phyloP scores from a whole-genome alignment of 2,797 vertebrate genomes.

The Megaceryle alcyon region DNA sequence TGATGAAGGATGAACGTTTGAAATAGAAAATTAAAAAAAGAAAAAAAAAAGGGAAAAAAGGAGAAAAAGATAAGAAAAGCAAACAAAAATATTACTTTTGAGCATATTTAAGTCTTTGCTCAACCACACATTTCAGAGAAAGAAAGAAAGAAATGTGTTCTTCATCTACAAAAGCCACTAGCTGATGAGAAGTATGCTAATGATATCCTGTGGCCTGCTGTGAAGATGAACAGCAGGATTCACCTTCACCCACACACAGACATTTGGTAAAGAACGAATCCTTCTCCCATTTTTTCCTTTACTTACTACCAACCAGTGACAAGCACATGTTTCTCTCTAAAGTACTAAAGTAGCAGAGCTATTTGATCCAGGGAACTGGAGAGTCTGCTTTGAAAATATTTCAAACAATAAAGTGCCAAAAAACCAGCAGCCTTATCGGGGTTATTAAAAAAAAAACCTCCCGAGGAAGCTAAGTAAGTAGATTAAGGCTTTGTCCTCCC shows the following conservation, averaged over 20 bases:
- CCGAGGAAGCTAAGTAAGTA: background rate
- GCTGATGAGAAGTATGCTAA: background rate
- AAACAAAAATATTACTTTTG: background rate
- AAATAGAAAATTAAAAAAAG: background rate
- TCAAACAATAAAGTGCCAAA: background rate
- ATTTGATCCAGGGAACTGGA: background rate
- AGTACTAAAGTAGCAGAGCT: background rate
- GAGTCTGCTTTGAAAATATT: background rate
- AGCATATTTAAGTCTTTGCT: background rate
- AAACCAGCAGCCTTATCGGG: background rate
- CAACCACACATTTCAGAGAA: background rate
- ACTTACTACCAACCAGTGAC: background rate
- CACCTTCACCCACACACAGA: background rate
- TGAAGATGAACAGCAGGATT: background rate
- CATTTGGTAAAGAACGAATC: background rate
- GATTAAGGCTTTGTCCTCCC: background rate
- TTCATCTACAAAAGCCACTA: background rate
- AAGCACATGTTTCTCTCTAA: background rate
- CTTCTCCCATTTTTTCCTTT: background rate
- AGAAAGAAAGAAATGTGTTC: background rate
- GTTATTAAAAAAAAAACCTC: background rate
- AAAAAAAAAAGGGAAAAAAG: background rate
- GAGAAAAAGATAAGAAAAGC: background rate
- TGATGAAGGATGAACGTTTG: background rate
- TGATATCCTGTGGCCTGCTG: background rate